A percentile compares a stretch with the other conserved stretches of the same genome.
These are phyloP conservation scores for Peromyscus attwateri DNA, from an alignment of 2,797 vertebrate genomes.

Conservation along the genomic window DNA sequence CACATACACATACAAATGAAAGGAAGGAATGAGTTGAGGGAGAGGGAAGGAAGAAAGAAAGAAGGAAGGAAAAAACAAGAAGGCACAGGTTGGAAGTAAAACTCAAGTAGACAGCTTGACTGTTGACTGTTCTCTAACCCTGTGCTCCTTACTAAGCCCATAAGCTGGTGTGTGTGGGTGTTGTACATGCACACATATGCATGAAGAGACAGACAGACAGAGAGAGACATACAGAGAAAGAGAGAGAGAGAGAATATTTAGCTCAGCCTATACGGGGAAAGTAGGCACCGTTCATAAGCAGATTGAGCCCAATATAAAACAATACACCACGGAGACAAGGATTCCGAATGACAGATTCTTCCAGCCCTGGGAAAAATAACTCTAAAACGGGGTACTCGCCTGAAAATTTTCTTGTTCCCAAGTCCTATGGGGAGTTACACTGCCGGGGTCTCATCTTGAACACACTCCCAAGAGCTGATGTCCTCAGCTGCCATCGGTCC, in stretches of 20 bases:
- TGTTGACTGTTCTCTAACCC: background rate
- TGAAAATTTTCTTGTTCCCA: background rate
- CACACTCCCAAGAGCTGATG: background rate
- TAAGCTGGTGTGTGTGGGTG: background rate
- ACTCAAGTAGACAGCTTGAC: background rate
- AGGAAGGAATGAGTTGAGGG: background rate
- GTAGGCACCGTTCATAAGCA: background rate
- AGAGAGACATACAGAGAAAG: background rate
- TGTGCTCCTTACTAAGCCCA: background rate
- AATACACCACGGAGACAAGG: background rate
- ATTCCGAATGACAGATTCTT: background rate
- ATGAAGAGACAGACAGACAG: background rate
- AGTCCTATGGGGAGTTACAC: background rate
- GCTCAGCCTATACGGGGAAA: background rate
- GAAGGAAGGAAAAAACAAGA: too few species aligned
- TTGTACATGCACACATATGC: background rate
- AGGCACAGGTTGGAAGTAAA: background rate
- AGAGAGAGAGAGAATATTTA: background rate
- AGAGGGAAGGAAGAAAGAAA: background rate
- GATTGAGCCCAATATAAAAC: conserved; percentile 1
- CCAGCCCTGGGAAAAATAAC: conserved; percentile 12
- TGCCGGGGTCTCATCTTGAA: background rate
- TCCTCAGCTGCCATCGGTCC: background rate
- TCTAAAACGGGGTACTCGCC: background rate
- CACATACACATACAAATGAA: too few species aligned